phyloP scores from a whole-genome alignment of 2,113 vertebrate genomes.

The rabbit (Oryctolagus cuniculus) region mOryCun1.1 NC_091452.1:8117001-8117500 shows the following conservation, averaged over 20 bases:
- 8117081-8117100: background rate
- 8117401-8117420: constrained; percentile 15
- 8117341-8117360: background rate
- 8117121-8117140: constrained; percentile 19
- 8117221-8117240: background rate
- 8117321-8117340: background rate
- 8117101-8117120: constrained; percentile 37
- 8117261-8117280: background rate
- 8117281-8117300: background rate
- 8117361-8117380: background rate
- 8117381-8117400: constrained; percentile 18
- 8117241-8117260: background rate
- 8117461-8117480: background rate
- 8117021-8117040: too few relatives aligned
- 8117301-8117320: background rate
- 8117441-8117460: constrained; percentile 6
- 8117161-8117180: background rate
- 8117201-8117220: background rate
- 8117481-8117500: background rate
- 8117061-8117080: too few relatives aligned
- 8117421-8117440: constrained; percentile 28
- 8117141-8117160: background rate
- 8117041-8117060: too few relatives aligned
- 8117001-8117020: too few relatives aligned
- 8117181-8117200: background rate